phyloP scores from a whole-genome alignment of 2,113 vertebrate genomes.

The Cyprinus carpio region DNA sequence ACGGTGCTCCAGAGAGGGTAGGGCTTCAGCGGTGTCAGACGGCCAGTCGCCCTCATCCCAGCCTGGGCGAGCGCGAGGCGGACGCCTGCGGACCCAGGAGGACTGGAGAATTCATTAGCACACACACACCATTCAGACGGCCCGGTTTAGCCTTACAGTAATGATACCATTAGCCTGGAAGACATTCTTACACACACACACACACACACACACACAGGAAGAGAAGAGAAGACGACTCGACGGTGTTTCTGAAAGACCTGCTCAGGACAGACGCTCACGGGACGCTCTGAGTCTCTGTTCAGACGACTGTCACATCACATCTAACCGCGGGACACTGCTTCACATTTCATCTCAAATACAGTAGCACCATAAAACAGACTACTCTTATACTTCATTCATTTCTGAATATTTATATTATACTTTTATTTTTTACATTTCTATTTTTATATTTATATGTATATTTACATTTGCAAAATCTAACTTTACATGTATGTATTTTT shows the following conservation, averaged over 20 bases:
- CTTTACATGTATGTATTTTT: too few relatives aligned
- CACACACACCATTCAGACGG: not conserved
- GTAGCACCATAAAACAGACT: not conserved
- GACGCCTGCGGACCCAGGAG: conserved; percentile 20
- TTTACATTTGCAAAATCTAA: too few relatives aligned
- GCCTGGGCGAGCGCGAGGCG: conserved; percentile 1
- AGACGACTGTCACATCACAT: not conserved
- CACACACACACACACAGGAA: not conserved
- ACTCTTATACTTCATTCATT: not conserved
- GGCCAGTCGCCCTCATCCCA: conserved; percentile 24
- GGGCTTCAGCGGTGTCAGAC: conserved; percentile 21
- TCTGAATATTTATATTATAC: not conserved
- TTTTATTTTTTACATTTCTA: too few relatives aligned
- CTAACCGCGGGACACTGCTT: not conserved
- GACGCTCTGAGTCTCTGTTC: not conserved
- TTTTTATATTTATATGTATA: too few relatives aligned
- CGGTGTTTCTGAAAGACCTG: not conserved
- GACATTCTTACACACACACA: conserved; percentile 20
- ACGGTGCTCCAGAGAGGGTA: conserved; percentile 9
- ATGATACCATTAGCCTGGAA: conserved; percentile 21
- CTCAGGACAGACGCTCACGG: not conserved
- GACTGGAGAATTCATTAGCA: conserved; percentile 20
- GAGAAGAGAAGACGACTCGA: not conserved
- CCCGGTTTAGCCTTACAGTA: conserved; percentile 21
- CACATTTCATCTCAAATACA: not conserved